Conservation (phyloP, 2,888 invertebrate genomes). For the Macrosoma leucophasiata region DNA sequence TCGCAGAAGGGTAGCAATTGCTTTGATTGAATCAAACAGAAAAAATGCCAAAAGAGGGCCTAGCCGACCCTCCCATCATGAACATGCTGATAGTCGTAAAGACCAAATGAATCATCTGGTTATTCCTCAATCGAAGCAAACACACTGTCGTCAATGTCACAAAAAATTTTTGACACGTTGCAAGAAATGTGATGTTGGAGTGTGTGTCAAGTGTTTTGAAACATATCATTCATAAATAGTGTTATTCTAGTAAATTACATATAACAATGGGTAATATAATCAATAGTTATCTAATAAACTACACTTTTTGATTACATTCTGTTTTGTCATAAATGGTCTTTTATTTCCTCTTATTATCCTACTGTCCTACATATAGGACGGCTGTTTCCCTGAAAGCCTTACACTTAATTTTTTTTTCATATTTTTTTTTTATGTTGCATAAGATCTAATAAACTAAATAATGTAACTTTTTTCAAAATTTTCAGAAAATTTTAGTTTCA, state of each 20-base stretch:
- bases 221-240: slow-evolving; percentile 25
- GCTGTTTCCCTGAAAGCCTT: no score
- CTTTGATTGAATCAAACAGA: slow-evolving; percentile 8
- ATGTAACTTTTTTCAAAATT: no score
- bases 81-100: slow-evolving; percentile 12
- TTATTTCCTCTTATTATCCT: slow-evolving; percentile 10
- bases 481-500: no score
- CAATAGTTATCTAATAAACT: slow-evolving; percentile 26
- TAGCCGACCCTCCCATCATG: slow-evolving; percentile 10
- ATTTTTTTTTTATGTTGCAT: no score
- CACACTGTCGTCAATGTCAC: slow-evolving; percentile 22
- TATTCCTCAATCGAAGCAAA: slow-evolving; percentile 8
- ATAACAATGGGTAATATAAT: slow-evolving; percentile 22
- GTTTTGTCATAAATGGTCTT: slow-evolving; percentile 15
- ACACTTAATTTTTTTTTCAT: slow-evolving; percentile 7
- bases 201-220: slow-evolving; percentile 28
- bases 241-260: slow-evolving; percentile 22
- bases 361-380: slow-evolving; percentile 9
- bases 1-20: slow-evolving; percentile 19
- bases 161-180: slow-evolving; percentile 27
- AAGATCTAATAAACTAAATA: no score
- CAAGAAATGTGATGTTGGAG: slow-evolving; percentile 27
- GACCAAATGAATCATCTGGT: slow-evolving; percentile 10
- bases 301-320: slow-evolving; percentile 26
- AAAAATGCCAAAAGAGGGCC: slow-evolving; percentile 8